phyloP scores from a whole-genome alignment of 1,140 invertebrate species.

The Melitaea cinxia region DNA sequence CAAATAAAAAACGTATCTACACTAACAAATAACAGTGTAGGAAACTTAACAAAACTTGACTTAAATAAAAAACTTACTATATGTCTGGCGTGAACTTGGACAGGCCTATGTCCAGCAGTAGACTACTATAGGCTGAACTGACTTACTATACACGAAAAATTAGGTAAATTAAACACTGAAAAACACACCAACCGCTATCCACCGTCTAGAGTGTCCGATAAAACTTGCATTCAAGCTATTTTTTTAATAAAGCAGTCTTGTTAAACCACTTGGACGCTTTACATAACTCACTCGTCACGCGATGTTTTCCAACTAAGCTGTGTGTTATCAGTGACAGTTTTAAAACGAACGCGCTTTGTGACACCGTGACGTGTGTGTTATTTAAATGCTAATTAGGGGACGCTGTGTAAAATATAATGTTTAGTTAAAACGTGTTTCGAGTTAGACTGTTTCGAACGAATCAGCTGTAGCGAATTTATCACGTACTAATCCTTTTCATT shows the following conservation, averaged over 20 bases:
- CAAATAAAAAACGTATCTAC: no score
- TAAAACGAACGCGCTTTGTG: constrained; percentile 15
- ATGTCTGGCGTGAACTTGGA: no score
- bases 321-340: constrained; percentile 22
- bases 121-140: no score
- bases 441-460: neutral
- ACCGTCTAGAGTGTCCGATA: neutral
- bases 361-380: constrained; percentile 21
- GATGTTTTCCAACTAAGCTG: constrained; percentile 23
- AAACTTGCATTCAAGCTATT: neutral
- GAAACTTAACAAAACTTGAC: no score
- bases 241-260: constrained; percentile 10
- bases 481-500: no score
- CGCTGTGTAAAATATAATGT: constrained; percentile 5
- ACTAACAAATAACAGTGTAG: no score
- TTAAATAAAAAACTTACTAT: no score
- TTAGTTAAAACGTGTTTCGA: constrained; percentile 3
- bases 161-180: neutral
- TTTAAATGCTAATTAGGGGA: constrained; percentile 17
- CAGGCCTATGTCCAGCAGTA: no score
- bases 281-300: constrained; percentile 18
- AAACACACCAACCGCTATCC: neutral
- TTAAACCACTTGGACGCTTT: constrained; percentile 19
- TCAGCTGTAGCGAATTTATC: neutral
- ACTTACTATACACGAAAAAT: no score